Evolutionary conservation across 2,888 invertebrate species (phyloP), one percentile per base, ranked within the genome.

Genomic region (Augiades crinisus): DNA sequence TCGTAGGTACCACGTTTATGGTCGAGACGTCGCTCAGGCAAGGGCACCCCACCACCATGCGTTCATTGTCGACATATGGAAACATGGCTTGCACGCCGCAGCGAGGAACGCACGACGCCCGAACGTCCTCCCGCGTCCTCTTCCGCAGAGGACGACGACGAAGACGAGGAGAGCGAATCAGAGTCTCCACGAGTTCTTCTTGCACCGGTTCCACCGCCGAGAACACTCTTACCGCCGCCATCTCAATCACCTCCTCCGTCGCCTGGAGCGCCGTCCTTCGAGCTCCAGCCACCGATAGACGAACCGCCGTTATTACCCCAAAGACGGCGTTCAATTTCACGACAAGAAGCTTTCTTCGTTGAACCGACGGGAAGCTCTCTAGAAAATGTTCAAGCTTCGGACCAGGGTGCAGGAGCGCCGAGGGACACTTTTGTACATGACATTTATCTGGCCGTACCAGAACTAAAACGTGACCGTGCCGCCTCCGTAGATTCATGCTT

Each of bases 401-500:
- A 81, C 50, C 77, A 81, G 58, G 79, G 75, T 43, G 79, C 75
- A 1, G 74, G 71, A 62, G 81, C 65, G 55, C 78, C 69, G 54
- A 81, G 67, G 60, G 89, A 84, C 63, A 68, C 73, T 16, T 65
- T 91, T 40, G 94, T 95, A 5, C 91, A 93, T 55, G 94, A 95
- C 65, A 94, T 95, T 58, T 95, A 94, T 72, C 82, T 95, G 36
- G 92, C 95, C 53, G 96, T 96, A 55, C 96, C 96, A 31, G 95
- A 96, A 67, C 78, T 96, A 60, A 95, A 94, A 73, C 92, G 96
- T 17, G 96, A 96, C 72, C 92, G 96, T 12, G 96, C 96, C 12
- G 96, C 96, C 22, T 96, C 96, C 0, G 96, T 97, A 1, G 96
- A 96, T 75, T 96, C 96, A 12, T 95, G 95, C 72, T 96, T 96